Base-by-base conservation (phyloP, 2,113 vertebrate species). In the Gobio gobio region DNA sequence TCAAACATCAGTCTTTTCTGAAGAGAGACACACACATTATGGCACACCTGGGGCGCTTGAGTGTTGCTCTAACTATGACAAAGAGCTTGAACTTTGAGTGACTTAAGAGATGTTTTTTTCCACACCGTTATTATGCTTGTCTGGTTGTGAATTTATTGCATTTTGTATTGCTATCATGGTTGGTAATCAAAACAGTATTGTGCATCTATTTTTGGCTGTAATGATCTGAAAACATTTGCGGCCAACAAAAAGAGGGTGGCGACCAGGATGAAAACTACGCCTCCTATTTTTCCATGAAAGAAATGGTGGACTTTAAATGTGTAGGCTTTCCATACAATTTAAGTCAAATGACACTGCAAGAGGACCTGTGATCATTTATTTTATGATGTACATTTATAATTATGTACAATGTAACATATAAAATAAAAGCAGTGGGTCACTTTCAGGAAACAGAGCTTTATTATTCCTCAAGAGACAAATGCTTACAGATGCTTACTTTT, bases 21-120 rank as follows among this genome's bases (percentile, higher is more conserved):
- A 54, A 51, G 75, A 68, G 75, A 68, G 74, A 76, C 47, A 83
- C 63, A 61, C 83, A 43, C 66, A 49, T 88, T 85, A 88, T 51
- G 83, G 78, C 85, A 80, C 85, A 88, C 79, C 66, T 61, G 86
- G 84, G 78, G 85, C 13, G 87, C 51, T 47, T 20, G 40, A 78
- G 81, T 77, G 73, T 87, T 82, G 70, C 73, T 84, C 56, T 86
- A 87, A 83, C 72, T 63, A 77, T 82, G 86, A 84, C 86, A 63
- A 78, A 87, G 84, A 85, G 47, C 82, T 86, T 76, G 72, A 74
- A 86, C 78, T 49, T 85, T 80, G 47, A 86, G 63, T 54, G 83
- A 86, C 77, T 64, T 72, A 56, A 84, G 76, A 84, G 63, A 54
- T 4, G 8, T 61, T 85, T 24, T 77, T 84, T 54, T 84, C 24